Evolutionary conservation across 1,140 invertebrate genomes (phyloP).

Genomic region (Chironomus tepperi): DNA sequence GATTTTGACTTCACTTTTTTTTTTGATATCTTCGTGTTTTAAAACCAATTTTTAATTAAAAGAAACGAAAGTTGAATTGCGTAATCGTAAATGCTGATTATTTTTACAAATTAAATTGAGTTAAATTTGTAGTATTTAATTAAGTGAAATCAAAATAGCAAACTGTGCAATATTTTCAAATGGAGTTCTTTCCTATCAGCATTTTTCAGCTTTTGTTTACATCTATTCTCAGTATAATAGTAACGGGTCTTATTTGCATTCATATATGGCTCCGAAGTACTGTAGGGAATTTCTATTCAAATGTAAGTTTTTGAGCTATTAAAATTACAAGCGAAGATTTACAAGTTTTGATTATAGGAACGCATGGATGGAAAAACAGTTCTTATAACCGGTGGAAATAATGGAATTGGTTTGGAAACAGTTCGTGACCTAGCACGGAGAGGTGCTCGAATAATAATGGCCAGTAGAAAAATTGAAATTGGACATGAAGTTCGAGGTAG

Average conservation of each 20-base stretch:
- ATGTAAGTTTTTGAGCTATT: neutral
- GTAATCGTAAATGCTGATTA: neutral
- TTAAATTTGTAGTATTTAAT: neutral
- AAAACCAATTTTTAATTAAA: neutral
- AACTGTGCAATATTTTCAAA: neutral
- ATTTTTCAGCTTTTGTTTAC: neutral
- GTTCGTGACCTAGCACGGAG: constrained; percentile 50
- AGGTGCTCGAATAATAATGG: constrained; percentile 60
- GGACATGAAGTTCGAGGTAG: constrained; percentile 43
- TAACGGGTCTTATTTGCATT: neutral
- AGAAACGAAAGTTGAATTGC: neutral
- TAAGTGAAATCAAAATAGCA: neutral
- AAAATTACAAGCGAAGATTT: neutral
- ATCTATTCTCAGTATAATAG: neutral
- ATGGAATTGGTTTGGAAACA: constrained; percentile 70
- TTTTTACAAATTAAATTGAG: neutral
- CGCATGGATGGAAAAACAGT: constrained; percentile 52
- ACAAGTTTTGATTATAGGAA: constrained; percentile 27
- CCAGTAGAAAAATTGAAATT: constrained; percentile 62
- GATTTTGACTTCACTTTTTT: neutral
- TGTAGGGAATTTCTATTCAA: neutral
- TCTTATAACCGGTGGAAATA: constrained; percentile 68
- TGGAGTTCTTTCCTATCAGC: neutral
- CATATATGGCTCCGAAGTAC: neutral
- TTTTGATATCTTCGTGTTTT: neutral